Conservation (phyloP, 2,797 vertebrate species). For the Coregonus sp. region DNA sequence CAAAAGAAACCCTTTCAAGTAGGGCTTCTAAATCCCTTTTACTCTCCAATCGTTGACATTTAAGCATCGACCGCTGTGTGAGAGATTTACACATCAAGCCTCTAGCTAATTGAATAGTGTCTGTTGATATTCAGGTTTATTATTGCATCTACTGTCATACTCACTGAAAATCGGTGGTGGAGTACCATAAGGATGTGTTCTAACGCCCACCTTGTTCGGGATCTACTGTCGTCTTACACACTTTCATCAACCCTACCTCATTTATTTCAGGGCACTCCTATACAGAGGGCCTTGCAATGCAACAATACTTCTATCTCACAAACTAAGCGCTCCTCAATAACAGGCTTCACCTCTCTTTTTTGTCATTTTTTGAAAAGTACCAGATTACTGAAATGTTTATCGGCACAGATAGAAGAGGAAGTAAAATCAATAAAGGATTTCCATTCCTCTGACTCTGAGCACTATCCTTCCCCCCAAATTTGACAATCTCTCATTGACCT, state of each 20-base stretch:
- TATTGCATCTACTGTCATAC: constrained; percentile 49
- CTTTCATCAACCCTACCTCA: no score
- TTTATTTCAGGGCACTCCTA: no score
- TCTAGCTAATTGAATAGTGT: constrained; percentile 63
- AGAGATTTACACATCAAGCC: constrained; percentile 61
- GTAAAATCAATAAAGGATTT: constrained; percentile 12
- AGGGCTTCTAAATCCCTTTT: constrained; percentile 40
- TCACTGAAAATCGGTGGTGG: not conserved
- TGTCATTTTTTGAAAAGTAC: no score
- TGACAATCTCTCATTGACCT: no score
- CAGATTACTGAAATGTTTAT: not conserved
- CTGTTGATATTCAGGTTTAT: constrained; percentile 62
- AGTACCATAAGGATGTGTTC: no score
- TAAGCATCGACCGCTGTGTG: constrained; percentile 38
- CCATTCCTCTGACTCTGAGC: constrained; percentile 6
- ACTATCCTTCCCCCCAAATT: not conserved
- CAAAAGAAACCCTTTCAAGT: constrained; percentile 48
- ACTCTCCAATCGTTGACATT: constrained; percentile 64
- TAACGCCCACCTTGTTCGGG: no score
- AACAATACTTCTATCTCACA: not conserved
- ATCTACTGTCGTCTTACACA: not conserved
- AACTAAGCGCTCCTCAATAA: not conserved
- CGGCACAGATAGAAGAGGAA: not conserved
- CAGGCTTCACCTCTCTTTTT: no score
- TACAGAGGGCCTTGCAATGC: not conserved